Base-by-base conservation (phyloP, 2,888 invertebrate genomes). In the Drosophila falleni region DNA sequence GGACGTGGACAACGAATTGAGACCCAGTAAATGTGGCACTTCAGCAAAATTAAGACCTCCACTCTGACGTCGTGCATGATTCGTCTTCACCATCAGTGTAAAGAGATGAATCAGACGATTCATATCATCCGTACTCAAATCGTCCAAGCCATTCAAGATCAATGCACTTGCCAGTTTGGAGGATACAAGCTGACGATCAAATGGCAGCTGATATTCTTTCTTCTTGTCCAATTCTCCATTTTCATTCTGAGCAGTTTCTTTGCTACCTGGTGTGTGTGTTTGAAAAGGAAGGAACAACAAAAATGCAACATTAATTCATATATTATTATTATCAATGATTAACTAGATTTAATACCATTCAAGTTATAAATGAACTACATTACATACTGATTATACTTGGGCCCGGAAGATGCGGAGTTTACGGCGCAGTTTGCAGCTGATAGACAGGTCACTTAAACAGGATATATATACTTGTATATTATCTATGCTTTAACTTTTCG, bases 101-200 rank as follows among this genome's bases (percentile, higher is more conserved):
- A 97, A 97, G 13, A 97, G 95, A 81, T 96, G 96, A 33, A 97
- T 95, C 0, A 97, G 93, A 73, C 95, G 95, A 81, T 97, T 96
- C 71, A 97, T 93, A 88, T 97, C 97, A 55, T 95, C 95, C 58
- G 96, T 95, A 5, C 96, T 95, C 6, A 97, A 96, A 91, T 97
- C 96, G 0, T 96, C 96, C 91, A 96, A 95, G 49, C 97, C 97
- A 91, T 97, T 96, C 16, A 95, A 94, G 10, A 97, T 94, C 42
- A 97, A 93, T 1, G 96, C 96, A 31, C 95, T 95, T 0, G 97
- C 97, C 91, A 97, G 95, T 91, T 97, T 96, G 81, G 95, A 95
- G 1, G 97, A 96, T 76, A 97, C 96, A 58, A 96, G 95, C 31
- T 95, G 95, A 81, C 96, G 96, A 90, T 97, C 97, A 64, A 96